These are phyloP conservation scores for Oriolus oriolus DNA, from an alignment of 2,113 vertebrate species.

Conservation along the genomic window DNA sequence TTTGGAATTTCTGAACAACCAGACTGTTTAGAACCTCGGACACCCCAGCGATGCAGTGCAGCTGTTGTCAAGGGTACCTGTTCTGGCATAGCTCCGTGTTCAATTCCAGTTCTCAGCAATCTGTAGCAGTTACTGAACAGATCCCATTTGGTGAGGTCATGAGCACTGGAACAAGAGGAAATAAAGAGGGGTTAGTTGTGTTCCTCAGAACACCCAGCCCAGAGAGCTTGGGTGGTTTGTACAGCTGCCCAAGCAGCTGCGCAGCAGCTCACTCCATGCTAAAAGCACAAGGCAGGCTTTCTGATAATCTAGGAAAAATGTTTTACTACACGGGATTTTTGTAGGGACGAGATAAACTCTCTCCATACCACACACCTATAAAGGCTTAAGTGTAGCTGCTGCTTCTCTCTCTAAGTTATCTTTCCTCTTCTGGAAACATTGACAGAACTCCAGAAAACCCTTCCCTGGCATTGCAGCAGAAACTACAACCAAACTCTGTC, in stretches of 20 bases:
- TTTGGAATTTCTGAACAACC: background rate
- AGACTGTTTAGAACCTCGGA: background rate
- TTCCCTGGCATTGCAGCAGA: background rate
- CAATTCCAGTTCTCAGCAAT: slow-evolving; percentile 94
- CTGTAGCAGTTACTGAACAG: slow-evolving; percentile 97
- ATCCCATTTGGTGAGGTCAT: slow-evolving; percentile 98
- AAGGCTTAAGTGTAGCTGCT: background rate
- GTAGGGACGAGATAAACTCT: background rate
- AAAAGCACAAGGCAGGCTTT: background rate
- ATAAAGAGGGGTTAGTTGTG: slow-evolving; percentile 25
- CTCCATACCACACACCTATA: background rate
- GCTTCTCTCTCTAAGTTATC: background rate
- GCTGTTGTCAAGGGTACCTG: slow-evolving; percentile 74
- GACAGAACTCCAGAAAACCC: background rate
- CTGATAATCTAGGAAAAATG: background rate
- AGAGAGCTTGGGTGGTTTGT: background rate
- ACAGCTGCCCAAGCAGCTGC: background rate
- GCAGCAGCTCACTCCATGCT: background rate
- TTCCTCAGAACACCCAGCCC: background rate
- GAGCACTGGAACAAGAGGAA: slow-evolving; percentile 80
- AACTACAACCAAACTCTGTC: background rate
- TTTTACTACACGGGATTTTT: background rate
- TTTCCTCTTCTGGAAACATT: background rate
- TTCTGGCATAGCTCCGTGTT: slow-evolving; percentile 98
- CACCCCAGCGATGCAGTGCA: background rate